Base-by-base conservation (phyloP, 1,140 invertebrate species). In the Lepidurus packardi region DNA sequence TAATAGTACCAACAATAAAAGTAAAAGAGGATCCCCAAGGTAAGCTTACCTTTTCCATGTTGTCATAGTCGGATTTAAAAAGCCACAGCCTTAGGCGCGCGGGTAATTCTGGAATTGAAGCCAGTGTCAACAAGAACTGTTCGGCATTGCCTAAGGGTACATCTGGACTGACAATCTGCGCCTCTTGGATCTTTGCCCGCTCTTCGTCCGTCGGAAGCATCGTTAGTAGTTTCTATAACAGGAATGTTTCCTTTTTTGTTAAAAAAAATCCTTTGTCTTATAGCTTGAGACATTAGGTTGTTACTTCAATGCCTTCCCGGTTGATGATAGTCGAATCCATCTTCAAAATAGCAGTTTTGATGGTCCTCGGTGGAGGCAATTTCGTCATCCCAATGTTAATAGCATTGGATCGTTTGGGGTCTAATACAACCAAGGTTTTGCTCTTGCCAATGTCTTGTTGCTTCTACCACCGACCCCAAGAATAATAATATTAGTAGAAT, bases 301-400 rank as follows among this genome's bases (percentile, higher is more conserved):
- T 16, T 79, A 92, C 91, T 88, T 98, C 97, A 80, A 98, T 98
- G 65, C 96, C 96, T 87, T 99, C 98, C 82, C 97, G 89, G 82
- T 98, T 99, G 87, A 99, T 96, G 77, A 99, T 97, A 0, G 96
- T 96, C 0, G 93, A 93, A 85, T 99, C 98, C 96, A 99, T 99
- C 88, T 99, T 99, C 81, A 99, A 87, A 81, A 99, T 99, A 75
- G 97, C 98, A 34, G 95, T 94, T 85, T 98, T 99, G 79, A 99
- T 99, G 4, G 96, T 95, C 78, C 97, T 89, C 3, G 97, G 94
- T 7, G 96, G 97, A 41, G 98, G 98, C 80, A 99, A 86, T 84
- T 98, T 98, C 10, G 97, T 99, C 91, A 99, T 95, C n/a, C 96
- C 96, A 83, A 99, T 99, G 85, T 99, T 99, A 81, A 99, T 99